Percentiles rank a stretch among this genome's conserved stretches.
Evolutionary conservation across 2,113 vertebrate species (phyloP).

Genomic region (Oxyura jamaicensis): DNA sequence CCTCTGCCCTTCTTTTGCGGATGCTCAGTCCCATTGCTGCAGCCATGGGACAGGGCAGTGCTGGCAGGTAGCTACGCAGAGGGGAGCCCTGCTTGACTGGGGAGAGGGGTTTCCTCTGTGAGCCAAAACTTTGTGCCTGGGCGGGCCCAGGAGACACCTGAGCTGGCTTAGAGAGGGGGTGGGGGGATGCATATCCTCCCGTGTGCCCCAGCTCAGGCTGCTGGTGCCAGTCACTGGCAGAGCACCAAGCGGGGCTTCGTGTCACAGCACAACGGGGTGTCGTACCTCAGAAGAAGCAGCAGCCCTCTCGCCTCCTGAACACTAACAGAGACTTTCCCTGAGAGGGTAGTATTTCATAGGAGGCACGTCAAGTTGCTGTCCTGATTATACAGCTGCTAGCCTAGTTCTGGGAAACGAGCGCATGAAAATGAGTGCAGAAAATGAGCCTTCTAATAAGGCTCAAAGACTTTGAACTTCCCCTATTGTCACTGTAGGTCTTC

Average conservation of each 20-base stretch:
- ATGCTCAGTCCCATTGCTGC: not conserved
- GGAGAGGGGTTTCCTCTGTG: not conserved
- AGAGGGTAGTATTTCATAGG: slow-evolving; percentile 23
- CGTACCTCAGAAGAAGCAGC: not conserved
- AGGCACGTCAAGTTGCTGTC: slow-evolving; percentile 49
- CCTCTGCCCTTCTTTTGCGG: not conserved
- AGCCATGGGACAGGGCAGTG: not conserved
- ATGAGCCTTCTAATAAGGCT: slow-evolving; percentile 76
- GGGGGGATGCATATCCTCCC: not conserved
- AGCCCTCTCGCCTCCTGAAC: slow-evolving; percentile 3
- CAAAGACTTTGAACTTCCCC: slow-evolving; percentile 76
- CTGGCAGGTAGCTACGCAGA: not conserved
- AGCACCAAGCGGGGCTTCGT: not conserved
- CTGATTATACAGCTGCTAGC: slow-evolving; percentile 70
- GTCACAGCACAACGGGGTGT: not conserved
- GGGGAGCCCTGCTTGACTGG: too few relatives aligned
- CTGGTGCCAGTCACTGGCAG: not conserved
- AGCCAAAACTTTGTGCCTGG: not conserved
- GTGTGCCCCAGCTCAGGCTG: not conserved
- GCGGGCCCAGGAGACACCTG: not conserved
- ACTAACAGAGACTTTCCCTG: slow-evolving; percentile 39
- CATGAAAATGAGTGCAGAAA: slow-evolving; percentile 66
- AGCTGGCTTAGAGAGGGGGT: not conserved
- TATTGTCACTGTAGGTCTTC: slow-evolving; percentile 71
- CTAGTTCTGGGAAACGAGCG: slow-evolving; percentile 68